Conservation (phyloP, 2,113 vertebrate species). For the Mionectes macconnelli region DNA sequence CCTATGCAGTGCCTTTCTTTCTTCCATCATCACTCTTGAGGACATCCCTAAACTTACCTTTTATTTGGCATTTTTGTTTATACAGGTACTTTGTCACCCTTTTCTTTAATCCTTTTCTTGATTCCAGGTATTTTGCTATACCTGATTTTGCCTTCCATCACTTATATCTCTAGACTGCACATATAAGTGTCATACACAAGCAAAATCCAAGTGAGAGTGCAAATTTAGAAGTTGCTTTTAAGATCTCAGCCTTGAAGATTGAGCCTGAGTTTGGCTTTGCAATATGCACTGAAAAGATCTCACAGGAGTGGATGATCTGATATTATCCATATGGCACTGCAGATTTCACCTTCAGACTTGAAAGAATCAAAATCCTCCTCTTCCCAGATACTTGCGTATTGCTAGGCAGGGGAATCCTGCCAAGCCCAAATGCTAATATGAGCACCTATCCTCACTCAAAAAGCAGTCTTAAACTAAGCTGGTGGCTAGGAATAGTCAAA, state of each 20-base stretch:
- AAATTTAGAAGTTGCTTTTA: constrained; percentile 22
- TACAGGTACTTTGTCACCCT: neutral
- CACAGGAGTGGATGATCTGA: constrained; percentile 5
- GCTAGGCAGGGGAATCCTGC: constrained; percentile 19
- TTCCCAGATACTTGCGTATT: neutral
- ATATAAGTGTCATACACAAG: neutral
- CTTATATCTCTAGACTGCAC: neutral
- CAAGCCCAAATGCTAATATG: constrained; percentile 20
- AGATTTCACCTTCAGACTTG: constrained; percentile 44
- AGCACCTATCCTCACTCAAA: neutral
- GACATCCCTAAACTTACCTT: neutral
- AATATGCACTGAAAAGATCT: neutral
- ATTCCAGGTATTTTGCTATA: neutral
- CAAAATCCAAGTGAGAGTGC: neutral
- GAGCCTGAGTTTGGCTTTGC: neutral
- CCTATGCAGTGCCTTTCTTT: neutral
- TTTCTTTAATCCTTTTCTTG: neutral
- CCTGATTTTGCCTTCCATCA: neutral
- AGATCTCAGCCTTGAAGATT: neutral
- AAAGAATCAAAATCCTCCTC: constrained; percentile 29
- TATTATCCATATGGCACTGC: constrained; percentile 53
- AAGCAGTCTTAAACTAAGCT: neutral
- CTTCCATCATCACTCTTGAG: neutral
- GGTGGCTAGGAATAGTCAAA: neutral
- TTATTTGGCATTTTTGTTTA: neutral